Conservation (phyloP, 2,888 invertebrate species). For the Bembecia ichneumoniformis region DNA sequence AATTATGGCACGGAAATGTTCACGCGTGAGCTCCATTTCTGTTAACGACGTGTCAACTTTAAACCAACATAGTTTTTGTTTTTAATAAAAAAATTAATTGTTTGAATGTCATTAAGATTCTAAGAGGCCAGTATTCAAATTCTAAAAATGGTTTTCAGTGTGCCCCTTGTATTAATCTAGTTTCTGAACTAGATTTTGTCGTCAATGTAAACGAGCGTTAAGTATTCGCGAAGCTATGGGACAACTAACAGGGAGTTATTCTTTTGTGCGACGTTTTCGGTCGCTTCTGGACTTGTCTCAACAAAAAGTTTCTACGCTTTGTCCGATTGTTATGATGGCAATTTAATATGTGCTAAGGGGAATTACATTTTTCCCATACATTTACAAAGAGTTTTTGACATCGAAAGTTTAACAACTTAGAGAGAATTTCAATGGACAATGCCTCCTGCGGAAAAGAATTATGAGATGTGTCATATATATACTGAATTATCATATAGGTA, state of each 20-base stretch:
- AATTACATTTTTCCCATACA: constrained; percentile 7
- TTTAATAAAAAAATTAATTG: no score
- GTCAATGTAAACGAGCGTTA: constrained; percentile 19
- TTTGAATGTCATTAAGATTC: no score
- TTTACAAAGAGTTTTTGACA: constrained; percentile 13
- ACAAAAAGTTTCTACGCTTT: constrained; percentile 28
- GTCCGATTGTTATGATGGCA: constrained; percentile 27
- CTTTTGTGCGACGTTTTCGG: constrained; percentile 27
- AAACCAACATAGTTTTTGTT: no score
- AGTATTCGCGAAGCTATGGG: constrained; percentile 27
- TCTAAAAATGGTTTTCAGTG: no score
- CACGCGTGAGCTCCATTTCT: no score
- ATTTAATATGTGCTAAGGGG: constrained; percentile 16
- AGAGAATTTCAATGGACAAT: neutral
- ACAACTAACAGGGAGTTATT: constrained; percentile 28
- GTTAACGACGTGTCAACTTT: no score
- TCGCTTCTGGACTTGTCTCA: constrained; percentile 24
- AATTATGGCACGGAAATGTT: no score
- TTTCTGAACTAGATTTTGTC: constrained; percentile 3
- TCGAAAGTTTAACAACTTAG: neutral
- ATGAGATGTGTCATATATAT: no score
- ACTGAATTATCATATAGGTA: no score
- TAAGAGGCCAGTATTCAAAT: no score
- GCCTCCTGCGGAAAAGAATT: no score
- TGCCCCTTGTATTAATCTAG: neutral